A percentile compares a stretch with the other conserved stretches of the same genome.
These are phyloP conservation scores for Silurus asotus DNA, from an alignment of 2,113 vertebrate species.

Conservation along the genomic window DNA sequence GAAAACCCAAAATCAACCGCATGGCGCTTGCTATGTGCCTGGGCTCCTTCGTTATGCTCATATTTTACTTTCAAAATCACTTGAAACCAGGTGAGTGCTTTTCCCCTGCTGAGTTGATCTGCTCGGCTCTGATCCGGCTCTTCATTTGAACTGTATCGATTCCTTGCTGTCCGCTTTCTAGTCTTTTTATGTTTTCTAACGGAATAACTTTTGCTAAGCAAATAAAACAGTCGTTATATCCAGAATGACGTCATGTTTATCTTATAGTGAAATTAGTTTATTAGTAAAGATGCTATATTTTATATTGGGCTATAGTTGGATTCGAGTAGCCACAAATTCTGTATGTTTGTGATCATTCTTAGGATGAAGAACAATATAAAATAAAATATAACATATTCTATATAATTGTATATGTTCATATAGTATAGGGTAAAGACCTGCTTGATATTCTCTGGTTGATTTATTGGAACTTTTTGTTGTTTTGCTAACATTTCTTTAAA, in stretches of 20 bases:
- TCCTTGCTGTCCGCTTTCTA: not conserved
- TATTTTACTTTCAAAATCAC: slow-evolving; percentile 78
- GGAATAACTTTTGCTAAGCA: not conserved
- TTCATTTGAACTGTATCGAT: not conserved
- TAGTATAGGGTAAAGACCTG: not conserved
- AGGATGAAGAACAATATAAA: not conserved
- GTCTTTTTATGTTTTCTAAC: not conserved
- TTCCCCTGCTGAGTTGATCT: not conserved
- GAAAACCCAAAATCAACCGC: slow-evolving; percentile 69
- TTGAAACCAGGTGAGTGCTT: slow-evolving; percentile 77
- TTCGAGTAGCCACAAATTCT: not conserved
- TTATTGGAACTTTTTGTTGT: not conserved
- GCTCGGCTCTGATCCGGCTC: not conserved
- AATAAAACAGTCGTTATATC: not conserved
- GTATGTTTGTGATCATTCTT: not conserved
- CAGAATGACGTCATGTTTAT: not conserved
- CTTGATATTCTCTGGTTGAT: not conserved
- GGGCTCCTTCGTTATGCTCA: slow-evolving; percentile 76
- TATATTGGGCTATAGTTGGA: not conserved
- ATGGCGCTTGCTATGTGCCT: slow-evolving; percentile 74
- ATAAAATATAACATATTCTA: not conserved
- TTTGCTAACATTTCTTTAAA: not conserved
- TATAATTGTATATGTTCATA: too few species aligned
- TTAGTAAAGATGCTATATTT: not conserved
- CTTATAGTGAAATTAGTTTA: not conserved